Conservation (phyloP, 1,140 invertebrate genomes). For the Caenorhabditis tropicalis region DNA sequence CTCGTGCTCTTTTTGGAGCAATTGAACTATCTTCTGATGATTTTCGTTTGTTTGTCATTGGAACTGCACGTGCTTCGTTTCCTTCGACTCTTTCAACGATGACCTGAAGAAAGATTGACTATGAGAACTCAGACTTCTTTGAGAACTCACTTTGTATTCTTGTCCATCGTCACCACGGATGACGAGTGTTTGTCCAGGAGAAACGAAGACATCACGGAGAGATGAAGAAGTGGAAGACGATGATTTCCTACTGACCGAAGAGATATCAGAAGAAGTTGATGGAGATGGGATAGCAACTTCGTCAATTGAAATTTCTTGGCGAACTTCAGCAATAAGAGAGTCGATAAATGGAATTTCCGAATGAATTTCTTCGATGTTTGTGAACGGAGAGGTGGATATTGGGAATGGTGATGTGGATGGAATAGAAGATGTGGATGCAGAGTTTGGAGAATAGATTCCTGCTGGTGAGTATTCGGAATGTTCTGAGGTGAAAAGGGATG, state of each 20-base stretch:
- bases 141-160: constrained; percentile 2
- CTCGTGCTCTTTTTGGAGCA: constrained; percentile 28
- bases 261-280: constrained; percentile 16
- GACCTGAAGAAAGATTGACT: background rate
- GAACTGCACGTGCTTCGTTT: background rate
- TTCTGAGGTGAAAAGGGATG: constrained; percentile 27
- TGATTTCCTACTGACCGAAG: constrained; percentile 28
- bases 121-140: background rate
- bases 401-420: constrained; percentile 17
- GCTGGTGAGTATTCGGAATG: constrained; percentile 33
- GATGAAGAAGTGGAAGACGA: background rate
- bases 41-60: background rate
- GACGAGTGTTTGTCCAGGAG: background rate
- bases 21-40: constrained; percentile 1
- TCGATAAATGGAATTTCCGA: background rate
- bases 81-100: constrained; percentile 17
- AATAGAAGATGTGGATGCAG: background rate
- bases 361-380: background rate
- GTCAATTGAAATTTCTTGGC: background rate
- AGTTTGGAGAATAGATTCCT: constrained; percentile 1
- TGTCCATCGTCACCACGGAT: constrained; percentile 18
- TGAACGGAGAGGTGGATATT: background rate
- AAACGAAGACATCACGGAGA: background rate
- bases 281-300: background rate
- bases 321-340: constrained; percentile 18